Evolutionary conservation across 2,113 vertebrate species (phyloP).

Genomic region (Noctilio leporinus): DNA sequence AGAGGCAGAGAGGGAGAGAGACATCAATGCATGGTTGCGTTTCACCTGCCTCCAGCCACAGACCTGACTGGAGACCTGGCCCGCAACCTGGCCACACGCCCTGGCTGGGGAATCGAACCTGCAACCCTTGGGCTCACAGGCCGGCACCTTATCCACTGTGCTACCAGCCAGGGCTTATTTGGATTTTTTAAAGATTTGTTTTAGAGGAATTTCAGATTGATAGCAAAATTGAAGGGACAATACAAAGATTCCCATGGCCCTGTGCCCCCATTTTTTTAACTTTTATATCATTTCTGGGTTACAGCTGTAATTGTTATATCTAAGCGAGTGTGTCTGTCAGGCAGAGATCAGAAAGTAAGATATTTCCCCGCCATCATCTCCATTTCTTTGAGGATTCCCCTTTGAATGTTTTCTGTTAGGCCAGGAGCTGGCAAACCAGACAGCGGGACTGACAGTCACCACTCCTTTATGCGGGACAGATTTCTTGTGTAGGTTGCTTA

Average conservation of each 20-base stretch:
- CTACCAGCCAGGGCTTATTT: too few relatives aligned
- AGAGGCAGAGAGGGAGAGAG: too few relatives aligned
- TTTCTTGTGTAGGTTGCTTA: neutral
- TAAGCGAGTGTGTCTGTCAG: neutral
- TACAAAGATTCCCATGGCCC: too few relatives aligned
- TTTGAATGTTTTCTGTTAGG: neutral
- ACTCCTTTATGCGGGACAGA: neutral
- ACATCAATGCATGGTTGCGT: too few relatives aligned
- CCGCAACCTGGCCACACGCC: too few relatives aligned
- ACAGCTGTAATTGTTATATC: neutral
- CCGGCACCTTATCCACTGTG: too few relatives aligned
- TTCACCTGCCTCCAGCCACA: too few relatives aligned
- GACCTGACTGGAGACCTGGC: too few relatives aligned
- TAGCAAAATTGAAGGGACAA: neutral
- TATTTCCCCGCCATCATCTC: neutral
- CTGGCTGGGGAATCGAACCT: too few relatives aligned
- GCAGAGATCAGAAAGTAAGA: neutral
- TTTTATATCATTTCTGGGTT: neutral
- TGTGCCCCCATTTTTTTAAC: neutral
- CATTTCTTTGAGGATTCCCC: neutral
- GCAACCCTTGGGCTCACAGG: too few relatives aligned
- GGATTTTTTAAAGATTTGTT: neutral
- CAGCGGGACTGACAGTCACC: neutral
- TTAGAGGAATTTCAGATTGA: neutral
- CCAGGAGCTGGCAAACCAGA: neutral